Conservation (phyloP, 2,888 invertebrate genomes). For the Stenodera caucasica region DNA sequence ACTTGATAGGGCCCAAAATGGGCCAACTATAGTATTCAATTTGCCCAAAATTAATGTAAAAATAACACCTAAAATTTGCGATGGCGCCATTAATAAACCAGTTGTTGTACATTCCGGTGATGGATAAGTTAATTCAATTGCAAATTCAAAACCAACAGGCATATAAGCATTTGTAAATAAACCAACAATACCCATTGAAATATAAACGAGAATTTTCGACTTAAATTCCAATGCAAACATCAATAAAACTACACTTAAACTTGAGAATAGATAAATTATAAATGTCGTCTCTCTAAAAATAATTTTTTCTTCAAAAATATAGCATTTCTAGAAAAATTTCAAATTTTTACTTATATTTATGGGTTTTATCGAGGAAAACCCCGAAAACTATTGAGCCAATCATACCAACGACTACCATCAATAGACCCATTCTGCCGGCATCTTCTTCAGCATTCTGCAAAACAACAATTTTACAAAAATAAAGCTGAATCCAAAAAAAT, state of each 20-base stretch:
- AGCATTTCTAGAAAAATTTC: too few relatives aligned
- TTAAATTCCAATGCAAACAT: conserved; percentile 38
- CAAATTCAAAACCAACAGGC: conserved; percentile 42
- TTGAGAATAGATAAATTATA: conserved; percentile 33
- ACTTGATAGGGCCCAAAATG: conserved; percentile 37
- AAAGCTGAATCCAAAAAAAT: too few relatives aligned
- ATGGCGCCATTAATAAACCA: conserved; percentile 41
- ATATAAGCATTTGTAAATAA: conserved; percentile 41
- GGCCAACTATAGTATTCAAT: conserved; percentile 32
- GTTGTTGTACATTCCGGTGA: conserved; percentile 42
- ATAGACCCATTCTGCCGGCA: conserved; percentile 85
- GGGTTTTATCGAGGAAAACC: conserved; percentile 88
- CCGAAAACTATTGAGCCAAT: conserved; percentile 87
- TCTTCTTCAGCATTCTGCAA: conserved; percentile 66
- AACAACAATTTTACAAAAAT: not conserved
- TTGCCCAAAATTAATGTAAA: conserved; percentile 32
- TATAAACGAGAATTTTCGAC: conserved; percentile 36
- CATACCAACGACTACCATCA: conserved; percentile 91
- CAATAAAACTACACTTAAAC: conserved; percentile 33
- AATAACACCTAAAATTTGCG: conserved; percentile 40
- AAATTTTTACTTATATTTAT: conserved; percentile 77
- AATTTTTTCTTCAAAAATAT: too few relatives aligned
- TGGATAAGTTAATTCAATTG: conserved; percentile 44
- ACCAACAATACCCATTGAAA: conserved; percentile 38
- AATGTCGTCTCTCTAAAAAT: conserved; percentile 40